Evolutionary conservation across 2,797 vertebrate genomes (phyloP), one percentile per base, ranked within the genome.

Genomic region (Glossophaga mutica): DNA sequence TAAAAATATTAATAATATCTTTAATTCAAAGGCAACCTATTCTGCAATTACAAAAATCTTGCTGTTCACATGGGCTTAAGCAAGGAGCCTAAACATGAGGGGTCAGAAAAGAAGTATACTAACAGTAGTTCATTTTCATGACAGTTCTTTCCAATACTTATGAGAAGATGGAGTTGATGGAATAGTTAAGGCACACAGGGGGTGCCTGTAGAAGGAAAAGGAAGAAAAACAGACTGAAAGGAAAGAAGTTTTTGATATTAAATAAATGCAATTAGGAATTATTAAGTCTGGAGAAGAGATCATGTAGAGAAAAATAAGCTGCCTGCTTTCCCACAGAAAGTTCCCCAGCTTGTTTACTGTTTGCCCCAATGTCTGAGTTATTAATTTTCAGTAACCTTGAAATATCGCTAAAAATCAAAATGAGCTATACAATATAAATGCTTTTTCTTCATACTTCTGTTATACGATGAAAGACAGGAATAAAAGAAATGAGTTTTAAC

Each of bases 11-110:
- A 84, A 44, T 22, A 77, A 21, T 46, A 71, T 21, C 37, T 94
- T 94, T 89, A 96, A 70, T 70, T 90, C 44, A 68, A 94, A 94
- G n/a, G 32, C 48, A 71, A 95, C 85, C 8, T 74, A 86, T 19
- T 86, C 74, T 22, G 85, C 62, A 50, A 57, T 71, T 88, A 87
- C 39, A 91, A 87, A 97, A 93, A 52, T 26, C 22, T 77, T 29
- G n/a, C 65, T 82, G 3, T 81, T 67, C 59, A 65, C 7, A 29
- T 0, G 42, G 70, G 57, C 26, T 55, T 90, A 81, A 93, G 83
- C 37, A 81, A 81, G 9, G 16, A 79, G 6, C 32, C 48, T 88
- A 78, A 82, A 86, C 9, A 37, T 50, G 59, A 15, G 12, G 6
- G 0, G 2, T 5, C 0, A 12, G 18, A 16, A 62, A 37, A 59